A percentile compares a stretch with the other conserved stretches of the same genome.
Conservation (phyloP, 2,113 vertebrate species). For the Psettodes erumei region DNA sequence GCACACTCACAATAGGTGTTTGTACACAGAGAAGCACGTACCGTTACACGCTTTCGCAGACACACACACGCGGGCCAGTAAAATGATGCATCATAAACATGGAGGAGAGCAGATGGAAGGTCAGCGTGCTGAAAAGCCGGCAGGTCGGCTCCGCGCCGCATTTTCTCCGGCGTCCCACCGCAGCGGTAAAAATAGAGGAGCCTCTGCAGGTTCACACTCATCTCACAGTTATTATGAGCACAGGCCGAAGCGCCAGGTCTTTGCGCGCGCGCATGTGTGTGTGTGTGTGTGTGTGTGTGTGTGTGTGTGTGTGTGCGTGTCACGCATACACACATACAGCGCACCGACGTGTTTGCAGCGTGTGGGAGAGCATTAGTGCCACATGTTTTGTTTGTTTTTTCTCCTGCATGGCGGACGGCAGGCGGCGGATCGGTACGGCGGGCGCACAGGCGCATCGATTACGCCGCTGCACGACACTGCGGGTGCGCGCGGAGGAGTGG, state of each 20-base stretch:
- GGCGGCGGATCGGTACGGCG: conserved; percentile 21
- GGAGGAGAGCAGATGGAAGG: conserved; percentile 58
- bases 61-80: conserved; percentile 17
- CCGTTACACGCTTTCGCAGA: conserved; percentile 17
- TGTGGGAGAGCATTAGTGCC: conserved; percentile 15
- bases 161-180: conserved; percentile 34
- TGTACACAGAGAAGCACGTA: conserved; percentile 15
- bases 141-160: conserved; percentile 24
- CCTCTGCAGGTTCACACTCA: conserved; percentile 51
- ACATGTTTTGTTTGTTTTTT: no score
- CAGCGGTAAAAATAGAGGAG: conserved; percentile 48
- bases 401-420: conserved; percentile 12
- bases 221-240: conserved; percentile 41
- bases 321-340: not conserved
- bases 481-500: conserved; percentile 3
- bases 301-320: not conserved
- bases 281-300: not conserved
- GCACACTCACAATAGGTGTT: conserved; percentile 21
- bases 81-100: conserved; percentile 43
- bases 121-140: conserved; percentile 56
- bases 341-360: conserved; percentile 11
- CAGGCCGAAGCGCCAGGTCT: conserved; percentile 17
- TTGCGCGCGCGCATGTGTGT: not conserved
- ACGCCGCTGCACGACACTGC: conserved; percentile 30
- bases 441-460: conserved; percentile 39